Evolutionary conservation across 2,888 invertebrate genomes (phyloP), one percentile per base, ranked within the genome.

Genomic region (Aproaerema taeniolella): DNA sequence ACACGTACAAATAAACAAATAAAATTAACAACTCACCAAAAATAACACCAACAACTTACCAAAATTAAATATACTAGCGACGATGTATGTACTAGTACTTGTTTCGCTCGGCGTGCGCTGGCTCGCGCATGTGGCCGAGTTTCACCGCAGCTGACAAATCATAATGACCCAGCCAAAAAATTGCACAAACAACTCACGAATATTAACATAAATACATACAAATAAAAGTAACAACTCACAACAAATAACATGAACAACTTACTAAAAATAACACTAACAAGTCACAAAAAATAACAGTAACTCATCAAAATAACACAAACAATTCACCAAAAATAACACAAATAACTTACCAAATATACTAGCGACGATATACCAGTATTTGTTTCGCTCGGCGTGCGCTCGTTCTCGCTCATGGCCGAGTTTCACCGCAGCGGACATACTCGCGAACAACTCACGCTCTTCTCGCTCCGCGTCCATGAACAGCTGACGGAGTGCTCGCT

Each of bases 1-100:
- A n/a, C n/a, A n/a, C n/a, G n/a, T n/a, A n/a, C n/a, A n/a, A n/a
- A n/a, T n/a, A n/a, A n/a, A n/a, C n/a, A n/a, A n/a, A n/a, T n/a
- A n/a, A n/a, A n/a, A n/a, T n/a, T n/a, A n/a, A n/a, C n/a, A n/a
- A n/a, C n/a, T n/a, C n/a, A n/a, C n/a, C n/a, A n/a, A n/a, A n/a
- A n/a, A n/a, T n/a, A n/a, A n/a, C 8, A 20, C 20, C 5, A 20
- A 20, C 4, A 6, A 8, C 20, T 20, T 20, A 85, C 87, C 87
- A 24, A n/a, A n/a, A n/a, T n/a, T n/a, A n/a, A 91, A 75, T 49
- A 93, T 82, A 3, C 93, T 92, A 4, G 92, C 92, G 29, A 92
- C 90, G 39, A 94, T 88, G 46, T n/a, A n/a, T n/a, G n/a, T 92
- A 92, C 91, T 94, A 94, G 68, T 95, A 95, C 72, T 95, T 95